Evolutionary conservation across 2,888 invertebrate genomes (phyloP).

Genomic region (Stramonita haemastoma): DNA sequence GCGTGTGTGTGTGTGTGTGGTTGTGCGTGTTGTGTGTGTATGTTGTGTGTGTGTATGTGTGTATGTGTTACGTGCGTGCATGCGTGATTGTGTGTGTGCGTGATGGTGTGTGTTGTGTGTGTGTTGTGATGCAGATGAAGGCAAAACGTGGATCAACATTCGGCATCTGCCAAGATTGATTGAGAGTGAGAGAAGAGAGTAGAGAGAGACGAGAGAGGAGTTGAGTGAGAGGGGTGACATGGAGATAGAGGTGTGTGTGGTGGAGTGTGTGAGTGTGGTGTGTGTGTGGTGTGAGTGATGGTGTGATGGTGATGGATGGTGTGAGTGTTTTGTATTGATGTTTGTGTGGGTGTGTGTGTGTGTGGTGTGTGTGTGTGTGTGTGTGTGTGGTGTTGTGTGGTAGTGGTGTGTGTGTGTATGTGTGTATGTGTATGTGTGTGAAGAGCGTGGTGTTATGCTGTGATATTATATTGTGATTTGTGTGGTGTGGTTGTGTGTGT

Average conservation of each 20-base stretch:
- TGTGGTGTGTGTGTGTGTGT: neutral
- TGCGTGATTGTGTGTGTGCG: too few relatives aligned
- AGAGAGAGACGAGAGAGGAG: neutral
- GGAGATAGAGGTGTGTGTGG: neutral
- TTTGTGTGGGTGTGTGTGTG: neutral
- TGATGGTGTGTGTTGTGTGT: too few relatives aligned
- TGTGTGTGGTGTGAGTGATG: neutral
- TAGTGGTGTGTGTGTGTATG: neutral
- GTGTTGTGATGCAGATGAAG: neutral
- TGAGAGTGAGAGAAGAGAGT: neutral
- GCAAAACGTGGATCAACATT: neutral
- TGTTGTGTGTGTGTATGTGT: too few relatives aligned
- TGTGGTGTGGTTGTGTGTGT: neutral
- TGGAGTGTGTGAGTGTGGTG: neutral
- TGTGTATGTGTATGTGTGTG: neutral
- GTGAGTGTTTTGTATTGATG: neutral
- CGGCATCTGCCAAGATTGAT: neutral
- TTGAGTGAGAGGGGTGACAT: too few relatives aligned
- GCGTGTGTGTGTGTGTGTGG: constrained; percentile 21
- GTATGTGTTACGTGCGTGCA: too few relatives aligned
- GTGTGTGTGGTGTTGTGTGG: neutral
- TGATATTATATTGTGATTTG: too few relatives aligned
- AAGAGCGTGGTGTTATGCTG: too few relatives aligned
- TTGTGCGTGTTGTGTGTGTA: too few relatives aligned
- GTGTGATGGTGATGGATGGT: neutral